Base-by-base conservation (phyloP, 2,113 vertebrate species). In the Indicator indicator region DNA sequence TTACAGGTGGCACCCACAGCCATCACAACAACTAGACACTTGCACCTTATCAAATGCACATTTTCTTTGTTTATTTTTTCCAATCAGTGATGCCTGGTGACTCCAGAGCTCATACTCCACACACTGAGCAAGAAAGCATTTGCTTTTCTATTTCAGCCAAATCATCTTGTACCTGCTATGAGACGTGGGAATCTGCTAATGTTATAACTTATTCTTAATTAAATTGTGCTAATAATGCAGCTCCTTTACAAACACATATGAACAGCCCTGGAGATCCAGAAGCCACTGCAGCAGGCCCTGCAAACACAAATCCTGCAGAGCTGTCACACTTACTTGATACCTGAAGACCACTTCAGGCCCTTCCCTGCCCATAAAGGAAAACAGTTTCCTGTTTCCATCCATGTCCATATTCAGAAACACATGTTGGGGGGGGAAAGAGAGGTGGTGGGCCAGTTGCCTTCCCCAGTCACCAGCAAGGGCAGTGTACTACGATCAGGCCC, bases 401-500 rank as follows among this genome's bases (percentile, higher is more conserved):
- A 52, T 26, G 24, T 9, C 44, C 0, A 0, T 13, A 44, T 10
- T 27, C 44, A 27, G 54, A 13, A 11, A 19, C 23, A 24, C 5
- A 2, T 9, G 38, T n/a, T 26, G 72, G 70, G 16, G 23, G 23
- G 8, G 67, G 21, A 46, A 20, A 50, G 62, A n/a, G 50, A 38
- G 6, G 40, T 11, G 8, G 40, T 23, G 21, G 16, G 42, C 44
- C 24, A 6, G 55, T 13, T 44, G 32, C 19, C 42, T 18, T 21
- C 9, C 40, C 12, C 26, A 10, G 30, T 6, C 36, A 7, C 42
- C 2, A 1, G 42, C 19, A 55, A 46, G 18, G 0, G 2, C 36
- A n/a, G 40, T n/a, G 12, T 3, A 10, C 62, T 46, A 28, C 16
- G n/a, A 73, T 42, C 83, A 23, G 69, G 77, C 46, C 70, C 86